phyloP scores from a whole-genome alignment of 2,797 vertebrate genomes.

The Sebastes umbrosus region DNA sequence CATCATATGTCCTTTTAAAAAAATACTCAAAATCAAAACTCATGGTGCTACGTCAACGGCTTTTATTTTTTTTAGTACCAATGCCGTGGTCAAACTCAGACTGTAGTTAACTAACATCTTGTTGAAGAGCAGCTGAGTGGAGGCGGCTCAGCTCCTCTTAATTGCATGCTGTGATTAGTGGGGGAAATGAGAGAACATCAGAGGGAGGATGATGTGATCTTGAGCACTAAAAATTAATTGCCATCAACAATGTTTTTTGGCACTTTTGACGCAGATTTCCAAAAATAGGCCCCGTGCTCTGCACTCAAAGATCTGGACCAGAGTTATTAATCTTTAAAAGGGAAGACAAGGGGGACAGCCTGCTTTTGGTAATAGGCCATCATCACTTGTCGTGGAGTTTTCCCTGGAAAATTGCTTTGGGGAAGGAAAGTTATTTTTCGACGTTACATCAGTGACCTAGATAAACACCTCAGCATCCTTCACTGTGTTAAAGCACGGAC shows the following conservation, averaged over 20 bases:
- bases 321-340: constrained; percentile 59
- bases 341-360: constrained; percentile 42
- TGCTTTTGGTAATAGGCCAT: constrained; percentile 60
- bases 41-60: not conserved
- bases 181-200: constrained; percentile 6
- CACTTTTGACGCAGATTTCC: constrained; percentile 33
- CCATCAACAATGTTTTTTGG: constrained; percentile 29
- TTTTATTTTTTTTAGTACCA: not conserved
- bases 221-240: constrained; percentile 26
- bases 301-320: constrained; percentile 27
- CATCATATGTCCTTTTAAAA: not conserved
- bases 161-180: constrained; percentile 7
- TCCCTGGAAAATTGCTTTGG: constrained; percentile 47
- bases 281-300: constrained; percentile 34
- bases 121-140: constrained; percentile 1
- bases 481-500: not conserved
- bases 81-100: not conserved
- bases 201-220: not conserved
- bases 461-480: constrained; percentile 46
- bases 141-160: constrained; percentile 3
- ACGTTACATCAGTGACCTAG: constrained; percentile 52
- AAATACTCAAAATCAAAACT: not conserved
- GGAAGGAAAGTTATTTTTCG: constrained; percentile 57
- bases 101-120: not conserved
- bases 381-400: constrained; percentile 53